Evolutionary conservation across 2,888 invertebrate genomes (phyloP), one percentile per base, ranked within the genome.

Genomic region (Craniophora ligustri): DNA sequence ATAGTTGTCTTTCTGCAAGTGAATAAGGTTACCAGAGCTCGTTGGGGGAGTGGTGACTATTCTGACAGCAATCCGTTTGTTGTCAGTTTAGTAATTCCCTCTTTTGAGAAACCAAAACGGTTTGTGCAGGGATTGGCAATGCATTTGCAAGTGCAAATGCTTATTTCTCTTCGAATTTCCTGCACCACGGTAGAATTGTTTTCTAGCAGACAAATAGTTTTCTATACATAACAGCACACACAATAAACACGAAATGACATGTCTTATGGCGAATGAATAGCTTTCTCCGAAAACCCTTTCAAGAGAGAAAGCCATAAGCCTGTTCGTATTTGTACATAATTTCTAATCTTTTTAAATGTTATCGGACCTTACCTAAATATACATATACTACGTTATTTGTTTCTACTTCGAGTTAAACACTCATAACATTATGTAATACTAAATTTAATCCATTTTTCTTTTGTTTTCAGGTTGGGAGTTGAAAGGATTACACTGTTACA

Each of bases 401-500:
- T 69, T 60, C 72, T 73, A 71, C 62, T 75, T 68, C 34, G 35
- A n/a, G n/a, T n/a, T 51, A 46, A 76, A 72, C 71, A 62, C 68
- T 11, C 19, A 1, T 34, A 2, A 16, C n/a, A n/a, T 5, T 0
- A 34, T n/a, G 3, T 16, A 7, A 14, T 14, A 23, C 16, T 10
- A 34, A 35, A 54, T 55, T 62, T 34, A 50, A 42, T 47, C 15
- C 26, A 16, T 60, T 13, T 57, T 47, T 76, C 54, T 78, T 81
- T 88, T 89, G 80, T 83, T 95, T 95, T 45, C 95, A 98, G 98
- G 98, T 84, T 98, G 98, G 98, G 98, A 98, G 92, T 94, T 98
- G 78, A 96, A 96, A 92, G 98, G 98, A 82, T 95, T 98, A 81
- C 95, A 98, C 91, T 98, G 98, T 94, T 98, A 98, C 94, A 98